Evolutionary conservation across 1,140 invertebrate species (phyloP).

Genomic region (Panulirus ornatus): DNA sequence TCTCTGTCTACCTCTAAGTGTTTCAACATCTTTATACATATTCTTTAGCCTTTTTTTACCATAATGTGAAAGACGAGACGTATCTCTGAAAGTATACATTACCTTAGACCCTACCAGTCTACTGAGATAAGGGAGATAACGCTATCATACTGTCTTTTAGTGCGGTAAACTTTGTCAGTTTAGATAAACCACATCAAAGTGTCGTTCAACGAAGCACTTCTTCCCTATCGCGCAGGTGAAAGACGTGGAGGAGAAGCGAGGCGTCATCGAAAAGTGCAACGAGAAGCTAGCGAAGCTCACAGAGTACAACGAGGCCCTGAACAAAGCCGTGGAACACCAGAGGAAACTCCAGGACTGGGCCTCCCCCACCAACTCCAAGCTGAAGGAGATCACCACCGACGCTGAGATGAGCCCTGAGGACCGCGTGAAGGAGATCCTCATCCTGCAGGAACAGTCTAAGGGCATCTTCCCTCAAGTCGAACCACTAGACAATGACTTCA

Average conservation of each 20-base stretch:
- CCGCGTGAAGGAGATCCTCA: conserved; percentile 75
- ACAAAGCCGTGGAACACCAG: conserved; percentile 70
- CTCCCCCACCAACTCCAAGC: conserved; percentile 73
- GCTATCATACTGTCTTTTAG: too few species aligned
- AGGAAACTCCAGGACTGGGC: conserved; percentile 75
- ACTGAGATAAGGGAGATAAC: too few species aligned
- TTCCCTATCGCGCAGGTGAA: conserved; percentile 60
- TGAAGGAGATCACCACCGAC: conserved; percentile 74
- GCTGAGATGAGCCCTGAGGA: conserved; percentile 75
- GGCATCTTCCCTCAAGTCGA: conserved; percentile 67
- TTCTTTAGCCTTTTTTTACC: too few species aligned
- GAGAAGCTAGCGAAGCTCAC: conserved; percentile 72
- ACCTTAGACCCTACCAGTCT: too few species aligned
- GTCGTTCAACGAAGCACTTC: too few species aligned
- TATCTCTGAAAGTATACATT: too few species aligned
- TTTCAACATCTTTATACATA: too few species aligned
- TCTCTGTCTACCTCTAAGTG: too few species aligned
- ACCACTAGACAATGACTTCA: conserved; percentile 61
- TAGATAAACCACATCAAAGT: too few species aligned
- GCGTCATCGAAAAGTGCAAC: conserved; percentile 75
- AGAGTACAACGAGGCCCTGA: conserved; percentile 73
- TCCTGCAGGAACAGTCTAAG: conserved; percentile 73
- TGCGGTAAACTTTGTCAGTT: too few species aligned
- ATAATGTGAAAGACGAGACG: too few species aligned
- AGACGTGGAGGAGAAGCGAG: conserved; percentile 75